A percentile compares a stretch with the other conserved stretches of the same genome.
These are phyloP conservation scores for Didymodactylos carnosus DNA, from an alignment of 2,888 invertebrate genomes.

Conservation along the genomic window DNA sequence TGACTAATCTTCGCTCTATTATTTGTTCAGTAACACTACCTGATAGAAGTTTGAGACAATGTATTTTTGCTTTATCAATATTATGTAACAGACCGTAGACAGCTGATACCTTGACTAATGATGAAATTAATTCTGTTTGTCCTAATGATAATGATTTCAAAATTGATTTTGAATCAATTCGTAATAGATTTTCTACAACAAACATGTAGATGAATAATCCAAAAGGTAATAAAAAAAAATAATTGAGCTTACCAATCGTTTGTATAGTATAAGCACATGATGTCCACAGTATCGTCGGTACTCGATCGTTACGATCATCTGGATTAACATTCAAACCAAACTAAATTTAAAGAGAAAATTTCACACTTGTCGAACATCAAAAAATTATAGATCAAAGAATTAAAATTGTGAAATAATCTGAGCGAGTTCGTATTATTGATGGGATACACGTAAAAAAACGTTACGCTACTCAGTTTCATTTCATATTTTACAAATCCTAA, in stretches of 20 bases:
- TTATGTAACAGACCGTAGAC: slow-evolving; percentile 25
- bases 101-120: slow-evolving; percentile 31
- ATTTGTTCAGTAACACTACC: slow-evolving; percentile 21
- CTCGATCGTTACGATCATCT: slow-evolving; percentile 27
- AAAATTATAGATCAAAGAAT: not conserved
- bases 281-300: slow-evolving; percentile 34
- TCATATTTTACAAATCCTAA: no score
- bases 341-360: no score
- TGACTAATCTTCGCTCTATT: no score
- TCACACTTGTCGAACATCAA: not conserved
- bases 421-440: no score
- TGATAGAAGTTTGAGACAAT: slow-evolving; percentile 28
- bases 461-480: no score
- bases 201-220: no score
- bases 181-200: slow-evolving; percentile 36
- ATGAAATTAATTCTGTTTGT: slow-evolving; percentile 34
- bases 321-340: slow-evolving; percentile 30
- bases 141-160: slow-evolving; percentile 38
- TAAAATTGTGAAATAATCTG: no score
- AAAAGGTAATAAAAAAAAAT: no score
- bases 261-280: slow-evolving; percentile 39
- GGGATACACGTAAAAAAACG: no score
- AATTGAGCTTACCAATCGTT: no score
- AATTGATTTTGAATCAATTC: slow-evolving; percentile 36
- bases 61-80: slow-evolving; percentile 25